Percentiles rank a stretch among this genome's conserved stretches.
Evolutionary conservation across 2,113 vertebrate species (phyloP).

Genomic region (Tauraco erythrolophus): DNA sequence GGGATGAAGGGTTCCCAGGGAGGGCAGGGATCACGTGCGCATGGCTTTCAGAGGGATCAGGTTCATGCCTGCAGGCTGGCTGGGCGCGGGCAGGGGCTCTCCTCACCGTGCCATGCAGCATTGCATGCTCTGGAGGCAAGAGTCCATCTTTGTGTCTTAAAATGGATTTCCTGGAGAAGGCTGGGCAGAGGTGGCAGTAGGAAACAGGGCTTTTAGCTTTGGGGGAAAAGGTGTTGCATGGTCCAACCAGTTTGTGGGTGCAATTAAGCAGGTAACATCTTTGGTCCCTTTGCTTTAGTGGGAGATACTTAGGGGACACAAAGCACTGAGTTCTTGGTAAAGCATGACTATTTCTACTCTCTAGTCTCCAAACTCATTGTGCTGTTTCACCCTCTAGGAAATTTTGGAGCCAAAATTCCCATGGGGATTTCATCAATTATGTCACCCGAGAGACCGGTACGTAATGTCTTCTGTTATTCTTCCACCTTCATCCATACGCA

Average conservation of each 20-base stretch:
- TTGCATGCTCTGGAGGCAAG: background rate
- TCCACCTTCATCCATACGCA: background rate
- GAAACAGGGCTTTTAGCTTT: background rate
- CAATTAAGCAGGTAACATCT: background rate
- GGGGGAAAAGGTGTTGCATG: background rate
- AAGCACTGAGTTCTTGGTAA: background rate
- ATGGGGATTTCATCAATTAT: slow-evolving; percentile 69
- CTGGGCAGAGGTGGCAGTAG: background rate
- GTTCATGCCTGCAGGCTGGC: background rate
- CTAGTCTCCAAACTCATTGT: background rate
- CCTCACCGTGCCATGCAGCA: fast-evolving
- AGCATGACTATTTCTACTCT: background rate
- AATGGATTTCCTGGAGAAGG: background rate
- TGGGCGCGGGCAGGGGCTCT: background rate
- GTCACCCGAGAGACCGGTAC: slow-evolving; percentile 61
- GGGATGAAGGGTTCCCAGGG: background rate
- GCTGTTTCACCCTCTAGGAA: slow-evolving; percentile 45
- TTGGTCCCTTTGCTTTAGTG: background rate
- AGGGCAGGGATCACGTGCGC: fast-evolving
- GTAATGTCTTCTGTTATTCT: background rate
- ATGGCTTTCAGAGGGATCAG: background rate
- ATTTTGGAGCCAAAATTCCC: slow-evolving; percentile 56
- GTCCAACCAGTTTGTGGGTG: background rate
- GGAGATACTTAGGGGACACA: background rate
- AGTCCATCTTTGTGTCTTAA: background rate